These are phyloP conservation scores for Cantharis flavilabris DNA, from an alignment of 2,888 invertebrate species.

Conservation along the genomic window DNA sequence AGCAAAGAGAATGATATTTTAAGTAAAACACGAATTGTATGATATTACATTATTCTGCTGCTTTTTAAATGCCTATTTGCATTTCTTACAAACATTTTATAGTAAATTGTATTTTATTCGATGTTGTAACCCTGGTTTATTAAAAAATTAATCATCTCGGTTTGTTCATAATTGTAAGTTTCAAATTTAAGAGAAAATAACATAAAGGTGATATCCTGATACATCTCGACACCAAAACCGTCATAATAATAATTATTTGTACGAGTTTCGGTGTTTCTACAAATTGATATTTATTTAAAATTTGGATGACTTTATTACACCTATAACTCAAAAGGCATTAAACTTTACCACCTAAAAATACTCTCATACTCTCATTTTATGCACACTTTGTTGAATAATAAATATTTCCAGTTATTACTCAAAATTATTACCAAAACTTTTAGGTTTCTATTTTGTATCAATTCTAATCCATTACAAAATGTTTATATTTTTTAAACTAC, in stretches of 20 bases:
- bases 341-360: neutral
- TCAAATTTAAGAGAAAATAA: neutral
- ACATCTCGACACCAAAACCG: neutral
- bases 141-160: neutral
- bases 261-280: neutral
- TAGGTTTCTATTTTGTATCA: neutral
- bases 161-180: neutral
- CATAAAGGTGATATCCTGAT: too few species aligned
- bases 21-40: slow-evolving; percentile 20
- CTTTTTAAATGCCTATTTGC: slow-evolving; percentile 25
- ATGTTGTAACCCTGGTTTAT: neutral
- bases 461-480: neutral
- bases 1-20: slow-evolving; percentile 25
- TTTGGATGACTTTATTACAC: neutral
- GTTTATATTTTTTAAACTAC: neutral
- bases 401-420: neutral
- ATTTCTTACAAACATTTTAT: slow-evolving; percentile 16
- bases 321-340: neutral
- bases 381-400: neutral
- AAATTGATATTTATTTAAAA: neutral
- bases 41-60: slow-evolving; percentile 23
- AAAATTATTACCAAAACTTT: neutral
- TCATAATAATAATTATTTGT: neutral
- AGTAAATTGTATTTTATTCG: neutral
- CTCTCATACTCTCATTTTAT: neutral